Base-by-base conservation (phyloP, 2,888 invertebrate species). In the Phragmatobia fuliginosa region DNA sequence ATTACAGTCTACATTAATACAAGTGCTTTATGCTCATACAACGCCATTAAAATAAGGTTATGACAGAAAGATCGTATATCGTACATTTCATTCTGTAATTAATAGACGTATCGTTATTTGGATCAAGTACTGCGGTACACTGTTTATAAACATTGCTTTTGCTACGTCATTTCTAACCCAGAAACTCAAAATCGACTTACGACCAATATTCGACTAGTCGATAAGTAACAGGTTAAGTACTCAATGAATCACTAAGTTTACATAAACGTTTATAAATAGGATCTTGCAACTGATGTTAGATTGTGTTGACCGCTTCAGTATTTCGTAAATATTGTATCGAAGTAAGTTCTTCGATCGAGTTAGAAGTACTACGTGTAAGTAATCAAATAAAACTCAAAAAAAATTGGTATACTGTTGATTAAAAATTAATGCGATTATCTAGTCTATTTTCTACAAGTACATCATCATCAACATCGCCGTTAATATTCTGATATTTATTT, bases 291-390 rank as follows among this genome's bases (percentile, higher is more conserved):
- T 63, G 85, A 84, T 79, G 61, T 72, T 78, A 79, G 82, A 84
- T 84, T 74, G 79, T 76, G 66, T 71, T 75, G 74, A 77, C 76
- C 75, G 79, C 80, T 80, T 74, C 70, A 74, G 76, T 65, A 78
- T 85, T 86, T 86, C 85, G 82, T 80, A 85, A 86, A 80, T 75
- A 73, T 73, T 72, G 77, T 74, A 77, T 69, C 59, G 28, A 62
- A 60, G 62, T 75, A 70, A 78, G 83, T 84, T 84, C 85, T 78
- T 71, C 79, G 83, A 76, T 84, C 83, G 85, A 77, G 75, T 82
- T 86, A n/a, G n/a, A n/a, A n/a, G n/a, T n/a, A n/a, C n/a, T n/a
- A n/a, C n/a, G n/a, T n/a, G n/a, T n/a, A n/a, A n/a, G n/a, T n/a
- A n/a, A n/a, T n/a, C n/a, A n/a, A n/a, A n/a, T n/a, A n/a, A n/a